Percentiles rank a stretch among this genome's conserved stretches.
phyloP scores from a whole-genome alignment of 1,140 invertebrate genomes.

The Scaptomyza montana region DNA sequence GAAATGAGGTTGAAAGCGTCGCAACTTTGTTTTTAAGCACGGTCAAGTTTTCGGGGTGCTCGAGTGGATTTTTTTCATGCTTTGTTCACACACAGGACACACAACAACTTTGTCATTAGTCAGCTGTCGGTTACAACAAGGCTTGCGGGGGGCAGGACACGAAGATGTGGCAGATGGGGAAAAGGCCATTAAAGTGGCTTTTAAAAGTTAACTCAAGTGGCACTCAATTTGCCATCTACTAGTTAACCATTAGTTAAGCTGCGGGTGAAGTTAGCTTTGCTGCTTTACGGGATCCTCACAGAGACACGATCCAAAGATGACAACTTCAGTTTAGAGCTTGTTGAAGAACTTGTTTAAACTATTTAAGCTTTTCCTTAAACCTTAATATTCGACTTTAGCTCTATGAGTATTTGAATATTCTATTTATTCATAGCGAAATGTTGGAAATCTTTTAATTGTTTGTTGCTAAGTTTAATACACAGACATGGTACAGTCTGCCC shows the following conservation, averaged over 20 bases:
- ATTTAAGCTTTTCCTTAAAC: background rate
- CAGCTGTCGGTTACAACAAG: slow-evolving; percentile 5
- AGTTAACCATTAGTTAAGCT: slow-evolving; percentile 14
- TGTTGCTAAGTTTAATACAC: no score
- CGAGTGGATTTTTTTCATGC: slow-evolving; percentile 6
- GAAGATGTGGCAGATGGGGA: no score
- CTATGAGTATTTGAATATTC: no score
- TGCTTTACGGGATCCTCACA: background rate
- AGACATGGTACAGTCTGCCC: background rate
- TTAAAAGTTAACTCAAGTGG: slow-evolving; percentile 39
- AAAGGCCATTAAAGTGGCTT: slow-evolving; percentile 8
- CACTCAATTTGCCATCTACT: slow-evolving; percentile 14
- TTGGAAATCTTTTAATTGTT: no score
- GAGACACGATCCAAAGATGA: no score
- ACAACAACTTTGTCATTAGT: slow-evolving; percentile 66
- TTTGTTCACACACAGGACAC: slow-evolving; percentile 27
- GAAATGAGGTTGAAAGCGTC: slow-evolving; percentile 47
- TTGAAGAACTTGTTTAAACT: no score
- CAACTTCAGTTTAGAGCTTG: no score
- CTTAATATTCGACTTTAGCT: background rate
- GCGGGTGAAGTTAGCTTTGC: background rate
- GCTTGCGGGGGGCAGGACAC: no score
- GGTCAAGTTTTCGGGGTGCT: slow-evolving; percentile 55
- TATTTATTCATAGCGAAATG: no score
- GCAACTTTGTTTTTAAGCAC: slow-evolving; percentile 73